Base-by-base conservation (phyloP, 2,797 vertebrate species). In the Falco biarmicus region DNA sequence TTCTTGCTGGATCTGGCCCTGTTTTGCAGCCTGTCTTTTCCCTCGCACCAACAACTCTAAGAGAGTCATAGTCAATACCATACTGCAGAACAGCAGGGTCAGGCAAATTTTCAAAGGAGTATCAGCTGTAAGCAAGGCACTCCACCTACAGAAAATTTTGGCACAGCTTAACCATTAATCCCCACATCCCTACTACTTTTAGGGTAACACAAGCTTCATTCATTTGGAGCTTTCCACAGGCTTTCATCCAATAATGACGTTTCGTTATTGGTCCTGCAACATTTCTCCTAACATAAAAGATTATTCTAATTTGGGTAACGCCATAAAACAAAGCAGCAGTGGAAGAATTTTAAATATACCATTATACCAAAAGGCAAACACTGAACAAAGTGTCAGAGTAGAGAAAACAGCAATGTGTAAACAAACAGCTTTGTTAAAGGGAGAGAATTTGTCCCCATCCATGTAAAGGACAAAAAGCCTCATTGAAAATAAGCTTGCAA, bases 291-390 rank as follows among this genome's bases (percentile, higher is more conserved):
- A 74, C 32, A 54, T 53, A 88, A 65, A 84, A 76, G 15, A 88
- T 61, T 85, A 54, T 87, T 89, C 70, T 86, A 13, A 79, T 78
- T 90, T 31, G 28, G 32, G 31, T 71, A 85, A 65, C 78, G 80
- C 37, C 41, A 61, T 53, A 80, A 93, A 89, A 79, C 63, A 56
- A 94, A 94, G 51, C 69, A 71, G 60, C 51, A 86, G 48, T 22
- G 60, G 76, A 93, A 65, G n/a, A 71, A 90, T 84, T 81, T 93
- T 28, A 91, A 86, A 65, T 66, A 32, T 47, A 93, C 56, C 26
- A 26, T 82, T 92, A 89, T 22, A 89, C 15, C n/a, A 89, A 90
- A 93, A 95, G 63, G 39, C 63, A 87, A 96, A 91, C 78, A 64
- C 43, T 59, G 61, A 86, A 84, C n/a, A 47, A 84, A 65, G 28